Conservation (phyloP, 2,797 vertebrate species). For the Hypotaenidia okinawae region DNA sequence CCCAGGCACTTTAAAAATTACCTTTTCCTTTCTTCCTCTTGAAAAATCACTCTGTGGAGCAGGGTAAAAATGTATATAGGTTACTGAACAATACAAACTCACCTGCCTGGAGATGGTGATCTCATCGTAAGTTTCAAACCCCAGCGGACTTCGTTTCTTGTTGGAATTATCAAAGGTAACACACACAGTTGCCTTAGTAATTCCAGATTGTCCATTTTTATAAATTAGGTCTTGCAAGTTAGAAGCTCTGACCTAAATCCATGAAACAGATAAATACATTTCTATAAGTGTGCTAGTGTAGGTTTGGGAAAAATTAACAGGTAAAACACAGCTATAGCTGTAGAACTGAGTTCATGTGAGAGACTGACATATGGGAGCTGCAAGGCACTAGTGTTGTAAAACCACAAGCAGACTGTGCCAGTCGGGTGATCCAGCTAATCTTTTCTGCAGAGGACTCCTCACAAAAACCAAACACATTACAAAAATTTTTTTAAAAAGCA, state of each 20-base stretch:
- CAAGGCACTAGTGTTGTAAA: neutral
- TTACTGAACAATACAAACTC: neutral
- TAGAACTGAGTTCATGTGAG: neutral
- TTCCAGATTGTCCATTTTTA: constrained; percentile 94
- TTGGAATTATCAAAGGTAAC: constrained; percentile 95
- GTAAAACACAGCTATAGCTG: neutral
- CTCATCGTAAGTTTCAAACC: constrained; percentile 91
- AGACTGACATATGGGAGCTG: neutral
- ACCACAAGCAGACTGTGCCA: neutral
- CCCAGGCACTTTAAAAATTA: neutral
- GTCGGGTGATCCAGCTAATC: neutral
- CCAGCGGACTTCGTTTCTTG: constrained; percentile 92
- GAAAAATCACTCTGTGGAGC: neutral
- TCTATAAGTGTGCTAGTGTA: neutral
- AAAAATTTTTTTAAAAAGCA: neutral
- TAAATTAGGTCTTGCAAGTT: constrained; percentile 95
- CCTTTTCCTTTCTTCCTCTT: accelerated
- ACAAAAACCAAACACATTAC: neutral
- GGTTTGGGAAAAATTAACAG: neutral
- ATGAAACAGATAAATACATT: neutral
- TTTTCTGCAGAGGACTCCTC: neutral
- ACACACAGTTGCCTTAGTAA: constrained; percentile 92
- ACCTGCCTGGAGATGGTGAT: constrained; percentile 95
- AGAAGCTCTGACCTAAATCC: constrained; percentile 89
- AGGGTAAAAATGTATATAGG: neutral